Base-by-base conservation (phyloP, 2,888 invertebrate species). In the Xanthostigma xanthostigma region DNA sequence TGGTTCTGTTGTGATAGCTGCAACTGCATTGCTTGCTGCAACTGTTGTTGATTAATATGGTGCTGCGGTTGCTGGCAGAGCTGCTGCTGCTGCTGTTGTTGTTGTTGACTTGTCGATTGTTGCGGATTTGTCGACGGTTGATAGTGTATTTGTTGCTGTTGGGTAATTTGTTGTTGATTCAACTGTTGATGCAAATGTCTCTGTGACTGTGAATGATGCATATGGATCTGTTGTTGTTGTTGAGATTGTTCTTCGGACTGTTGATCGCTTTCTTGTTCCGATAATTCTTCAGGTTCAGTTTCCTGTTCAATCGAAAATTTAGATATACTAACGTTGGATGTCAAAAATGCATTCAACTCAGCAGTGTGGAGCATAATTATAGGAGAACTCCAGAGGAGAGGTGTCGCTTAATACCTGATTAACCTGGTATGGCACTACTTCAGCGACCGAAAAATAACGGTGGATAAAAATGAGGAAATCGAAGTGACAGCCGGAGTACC, bases 11-110 rank as follows among this genome's bases (percentile, higher is more conserved):
- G 48, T 9, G 51, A 49, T 9, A 49, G 51, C 11, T 48, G 49
- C 36, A 45, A 46, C 27, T 54, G 51, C 36, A 51, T 49, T 39
- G 40, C 45, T 17, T 45, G 48, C 44, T 34, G 48, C 13, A 27
- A 50, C 35, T 43, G 45, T n/a, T 54, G 56, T 14, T 50, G 53
- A 35, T 46, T 53, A 47, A 8, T 14, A 36, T 35, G 14, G n/a
- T 44, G 36, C 9, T 47, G 50, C 12, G 42, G 46, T 40, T 49
- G 41, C 10, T 45, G 17, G 4, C 17, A 17, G 4, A 17, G 17
- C 17, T 17, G 17, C 17, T 17, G 17, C 17, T 35, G 41, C 10
- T 45, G 17, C 17, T 17, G 17, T 4, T 17, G 17, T 4, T 35
- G 41, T 11, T 45, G 49, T 13, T 37, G 36, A 8, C 42, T 46